Conservation (phyloP, 2,797 vertebrate genomes). For the Macrochelys suwanniensis region DNA sequence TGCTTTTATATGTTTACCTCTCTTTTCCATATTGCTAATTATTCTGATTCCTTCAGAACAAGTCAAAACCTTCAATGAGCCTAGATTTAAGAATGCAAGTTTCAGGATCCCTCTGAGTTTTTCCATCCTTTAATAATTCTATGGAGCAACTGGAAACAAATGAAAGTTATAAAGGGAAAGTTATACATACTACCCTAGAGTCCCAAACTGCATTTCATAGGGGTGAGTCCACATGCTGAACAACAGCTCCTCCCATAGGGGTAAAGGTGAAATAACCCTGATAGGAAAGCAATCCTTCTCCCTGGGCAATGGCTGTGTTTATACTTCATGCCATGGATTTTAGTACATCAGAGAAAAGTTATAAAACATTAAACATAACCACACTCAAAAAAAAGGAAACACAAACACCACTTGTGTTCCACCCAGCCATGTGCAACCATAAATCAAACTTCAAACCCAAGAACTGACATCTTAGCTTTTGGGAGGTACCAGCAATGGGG, state of each 20-base stretch:
- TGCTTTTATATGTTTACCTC: background rate
- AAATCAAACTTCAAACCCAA: background rate
- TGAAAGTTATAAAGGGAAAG: background rate
- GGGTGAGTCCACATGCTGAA: background rate
- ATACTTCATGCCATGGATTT: background rate
- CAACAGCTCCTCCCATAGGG: background rate
- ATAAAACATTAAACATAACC: background rate
- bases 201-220: background rate
- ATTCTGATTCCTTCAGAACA: background rate
- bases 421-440: accelerated
- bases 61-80: background rate
- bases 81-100: background rate
- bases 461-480: background rate
- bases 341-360: background rate
- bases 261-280: background rate
- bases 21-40: background rate
- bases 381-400: background rate
- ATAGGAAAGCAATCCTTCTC: background rate
- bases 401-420: background rate
- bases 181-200: background rate
- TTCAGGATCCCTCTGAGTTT: background rate
- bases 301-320: background rate
- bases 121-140: background rate
- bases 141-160: background rate
- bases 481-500: background rate